Conservation (phyloP, 35 echinoderm and acorn worm species). For the Acanthaster planci region DNA sequence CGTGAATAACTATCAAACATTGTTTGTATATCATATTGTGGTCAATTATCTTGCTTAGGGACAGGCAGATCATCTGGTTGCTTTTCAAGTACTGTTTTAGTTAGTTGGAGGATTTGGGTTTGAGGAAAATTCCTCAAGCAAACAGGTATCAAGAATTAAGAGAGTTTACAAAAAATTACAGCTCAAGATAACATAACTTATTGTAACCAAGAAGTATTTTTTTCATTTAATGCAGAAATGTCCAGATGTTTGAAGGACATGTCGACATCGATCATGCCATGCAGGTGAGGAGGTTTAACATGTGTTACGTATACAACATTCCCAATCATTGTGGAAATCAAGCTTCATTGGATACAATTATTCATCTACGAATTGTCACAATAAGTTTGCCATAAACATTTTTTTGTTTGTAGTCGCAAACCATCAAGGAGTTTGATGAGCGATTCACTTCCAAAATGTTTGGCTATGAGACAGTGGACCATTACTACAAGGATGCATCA, state of each 20-base stretch:
- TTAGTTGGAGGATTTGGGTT: no score
- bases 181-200: no score
- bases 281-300: slow-evolving; percentile 30
- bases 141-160: no score
- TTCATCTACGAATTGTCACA: neutral
- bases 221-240: neutral
- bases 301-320: no score
- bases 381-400: neutral
- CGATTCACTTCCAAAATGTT: slow-evolving; percentile 86
- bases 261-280: slow-evolving; percentile 31
- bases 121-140: no score
- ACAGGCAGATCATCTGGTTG: no score
- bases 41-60: no score
- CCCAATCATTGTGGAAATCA: neutral
- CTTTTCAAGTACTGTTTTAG: no score
- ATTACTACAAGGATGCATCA: slow-evolving; percentile 80
- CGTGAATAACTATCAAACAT: no score
- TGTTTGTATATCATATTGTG: no score
- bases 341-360: neutral
- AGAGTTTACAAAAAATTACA: no score
- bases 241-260: slow-evolving; percentile 39
- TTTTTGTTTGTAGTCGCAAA: slow-evolving; percentile 56
- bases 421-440: slow-evolving; percentile 86
- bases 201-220: no score
- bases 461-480: slow-evolving; percentile 79